Base-by-base conservation (phyloP, 2,113 vertebrate species). In the Cyphomyrus plagiostoma region DNA sequence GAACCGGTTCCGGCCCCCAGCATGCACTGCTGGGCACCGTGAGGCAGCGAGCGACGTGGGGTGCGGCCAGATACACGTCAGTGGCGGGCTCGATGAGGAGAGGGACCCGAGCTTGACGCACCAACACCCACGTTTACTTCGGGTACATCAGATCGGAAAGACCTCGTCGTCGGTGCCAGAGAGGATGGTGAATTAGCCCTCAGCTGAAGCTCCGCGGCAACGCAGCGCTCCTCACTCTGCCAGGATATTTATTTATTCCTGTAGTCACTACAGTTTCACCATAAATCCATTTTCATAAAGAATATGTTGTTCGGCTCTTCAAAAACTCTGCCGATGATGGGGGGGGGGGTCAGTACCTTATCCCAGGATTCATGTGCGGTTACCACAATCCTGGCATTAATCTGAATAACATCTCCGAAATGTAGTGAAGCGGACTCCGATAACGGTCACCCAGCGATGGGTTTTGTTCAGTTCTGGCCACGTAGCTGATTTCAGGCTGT, bases 401-500 rank as follows among this genome's bases (percentile, higher is more conserved):
- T 23, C 23, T 46, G 19, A 21, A 82, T 82, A 45, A 21, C 77
- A 82, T 3, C 21, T 21, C 77, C 19, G 2, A 45, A 19, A 82
- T 7, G 15, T 42, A 8, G 46, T 46, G 39, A 21, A 8, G 45
- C 1, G 15, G 42, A 48, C 5, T 15, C 45, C 1, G 19, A 26
- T 45, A 35, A 56, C 45, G 17, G 48, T 23, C 70, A 5, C 45
- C 70, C 21, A 49, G 50, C 88, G 35, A 48, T 13, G 10, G n/a
- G 49, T n/a, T 53, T 39, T 1, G 50, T 42, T 46, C 21, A 49
- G 62, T 39, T 23, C 42, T 88, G 42, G 62, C 45, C 4, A 3
- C 19, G 21, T 56, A 35, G 82, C 66, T 87, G 89, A 88, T 77
- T 87, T 52, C 70, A 90, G 66, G 85, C 85, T 46, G 66, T 77